Conservation (phyloP, 2,888 invertebrate genomes). For the Eumerus sabulonum region DNA sequence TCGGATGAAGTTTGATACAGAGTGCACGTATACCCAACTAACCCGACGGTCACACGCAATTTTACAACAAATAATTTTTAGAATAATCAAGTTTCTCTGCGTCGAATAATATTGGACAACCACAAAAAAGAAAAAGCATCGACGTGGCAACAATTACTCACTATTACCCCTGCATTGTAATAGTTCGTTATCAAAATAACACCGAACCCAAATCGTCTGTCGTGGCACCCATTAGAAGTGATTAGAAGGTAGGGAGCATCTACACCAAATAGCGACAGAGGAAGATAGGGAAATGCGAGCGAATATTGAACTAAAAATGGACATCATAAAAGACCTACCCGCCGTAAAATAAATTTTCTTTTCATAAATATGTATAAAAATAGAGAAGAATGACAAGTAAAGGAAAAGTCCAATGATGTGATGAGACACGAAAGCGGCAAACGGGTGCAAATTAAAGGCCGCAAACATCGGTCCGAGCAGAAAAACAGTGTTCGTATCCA, state of each 20-base stretch:
- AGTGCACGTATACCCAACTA: no score
- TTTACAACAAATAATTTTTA: no score
- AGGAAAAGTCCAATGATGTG: constrained; percentile 14
- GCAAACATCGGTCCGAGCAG: constrained; percentile 39
- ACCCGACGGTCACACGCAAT: no score
- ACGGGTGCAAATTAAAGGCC: constrained; percentile 58
- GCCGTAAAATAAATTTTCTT: constrained; percentile 15
- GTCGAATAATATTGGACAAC: no score
- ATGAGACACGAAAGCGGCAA: constrained; percentile 13
- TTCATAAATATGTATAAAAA: constrained; percentile 44
- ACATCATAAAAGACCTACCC: constrained; percentile 24
- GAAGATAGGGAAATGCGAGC: no score
- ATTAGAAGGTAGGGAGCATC: no score
- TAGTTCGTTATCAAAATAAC: constrained; percentile 10
- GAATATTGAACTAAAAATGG: no score
- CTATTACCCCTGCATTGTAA: no score
- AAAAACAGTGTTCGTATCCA: constrained; percentile 26
- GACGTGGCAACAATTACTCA: constrained; percentile 19
- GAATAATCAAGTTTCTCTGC: no score
- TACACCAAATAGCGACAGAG: no score
- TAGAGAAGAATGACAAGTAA: constrained; percentile 26
- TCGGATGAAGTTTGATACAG: neutral
- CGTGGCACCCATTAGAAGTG: no score
- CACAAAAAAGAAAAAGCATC: no score
- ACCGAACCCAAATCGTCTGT: constrained; percentile 9